Percentiles rank a stretch among this genome's conserved stretches.
Evolutionary conservation across 2,113 vertebrate species (phyloP).

Genomic region (Rhagologus leucostigma): DNA sequence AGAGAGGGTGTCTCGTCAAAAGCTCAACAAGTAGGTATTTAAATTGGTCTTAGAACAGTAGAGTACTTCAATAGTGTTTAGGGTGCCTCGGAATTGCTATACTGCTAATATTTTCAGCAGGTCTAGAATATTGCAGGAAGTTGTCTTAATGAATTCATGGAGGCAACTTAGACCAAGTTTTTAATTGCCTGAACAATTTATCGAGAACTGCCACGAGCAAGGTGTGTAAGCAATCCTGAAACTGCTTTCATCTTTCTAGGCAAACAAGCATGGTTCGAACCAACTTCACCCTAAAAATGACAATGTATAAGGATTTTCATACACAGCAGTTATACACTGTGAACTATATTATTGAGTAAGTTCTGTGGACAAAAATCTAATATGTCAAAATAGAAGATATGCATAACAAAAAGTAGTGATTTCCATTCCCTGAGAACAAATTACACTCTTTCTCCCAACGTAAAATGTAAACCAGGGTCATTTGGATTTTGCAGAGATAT

Average conservation of each 20-base stretch:
- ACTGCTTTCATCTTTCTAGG: neutral
- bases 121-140: neutral
- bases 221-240: neutral
- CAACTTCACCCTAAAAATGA: neutral
- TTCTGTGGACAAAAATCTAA: neutral
- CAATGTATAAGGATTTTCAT: neutral
- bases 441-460: neutral
- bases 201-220: neutral
- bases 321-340: neutral
- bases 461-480: neutral
- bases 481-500: neutral
- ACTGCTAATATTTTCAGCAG: neutral
- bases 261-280: neutral
- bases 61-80: neutral
- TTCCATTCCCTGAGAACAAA: neutral
- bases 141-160: neutral
- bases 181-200: neutral
- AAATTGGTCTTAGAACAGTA: neutral
- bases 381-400: neutral
- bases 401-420: neutral
- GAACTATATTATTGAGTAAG: neutral
- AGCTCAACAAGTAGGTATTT: neutral
- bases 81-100: neutral
- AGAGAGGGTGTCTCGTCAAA: no score
- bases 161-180: neutral